Percentiles rank a stretch among this genome's conserved stretches.
Evolutionary conservation across 2,113 vertebrate species (phyloP).

Genomic region (Hyla sarda): DNA sequence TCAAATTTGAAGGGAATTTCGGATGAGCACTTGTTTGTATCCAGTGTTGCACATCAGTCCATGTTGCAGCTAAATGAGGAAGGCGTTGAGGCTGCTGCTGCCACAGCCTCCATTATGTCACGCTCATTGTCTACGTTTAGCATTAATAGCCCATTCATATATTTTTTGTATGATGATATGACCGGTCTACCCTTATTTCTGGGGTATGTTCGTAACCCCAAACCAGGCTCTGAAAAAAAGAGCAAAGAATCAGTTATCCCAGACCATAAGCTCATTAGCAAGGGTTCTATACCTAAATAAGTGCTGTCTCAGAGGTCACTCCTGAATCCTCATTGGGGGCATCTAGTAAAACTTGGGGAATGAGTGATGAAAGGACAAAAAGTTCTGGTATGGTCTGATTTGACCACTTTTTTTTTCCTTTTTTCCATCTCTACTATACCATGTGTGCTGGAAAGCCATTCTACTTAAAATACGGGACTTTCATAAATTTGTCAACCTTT

Average conservation of each 20-base stretch:
- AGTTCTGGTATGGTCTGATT: not conserved
- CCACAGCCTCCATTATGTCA: constrained; percentile 74
- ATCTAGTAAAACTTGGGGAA: not conserved
- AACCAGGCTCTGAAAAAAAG: constrained; percentile 69
- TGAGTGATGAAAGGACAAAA: not conserved
- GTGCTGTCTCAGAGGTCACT: too few species aligned
- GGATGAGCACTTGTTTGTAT: constrained; percentile 81
- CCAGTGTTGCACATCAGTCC: constrained; percentile 87
- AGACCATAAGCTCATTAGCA: not conserved
- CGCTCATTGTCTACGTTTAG: constrained; percentile 84
- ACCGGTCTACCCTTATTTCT: constrained; percentile 84
- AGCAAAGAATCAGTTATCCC: constrained; percentile 58
- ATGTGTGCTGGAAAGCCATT: not conserved
- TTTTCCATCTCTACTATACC: not conserved
- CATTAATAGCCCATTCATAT: constrained; percentile 87
- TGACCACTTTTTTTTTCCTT: not conserved
- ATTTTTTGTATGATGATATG: constrained; percentile 82
- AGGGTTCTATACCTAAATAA: constrained; percentile 53
- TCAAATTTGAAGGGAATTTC: constrained; percentile 85
- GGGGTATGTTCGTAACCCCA: constrained; percentile 89
- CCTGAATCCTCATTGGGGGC: not conserved
- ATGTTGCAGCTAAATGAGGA: constrained; percentile 88
- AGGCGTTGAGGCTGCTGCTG: constrained; percentile 84
- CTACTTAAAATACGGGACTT: not conserved
- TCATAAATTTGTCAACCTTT: not conserved